Base-by-base conservation (phyloP, 2,888 invertebrate genomes). In the Lithophane ornitopus region DNA sequence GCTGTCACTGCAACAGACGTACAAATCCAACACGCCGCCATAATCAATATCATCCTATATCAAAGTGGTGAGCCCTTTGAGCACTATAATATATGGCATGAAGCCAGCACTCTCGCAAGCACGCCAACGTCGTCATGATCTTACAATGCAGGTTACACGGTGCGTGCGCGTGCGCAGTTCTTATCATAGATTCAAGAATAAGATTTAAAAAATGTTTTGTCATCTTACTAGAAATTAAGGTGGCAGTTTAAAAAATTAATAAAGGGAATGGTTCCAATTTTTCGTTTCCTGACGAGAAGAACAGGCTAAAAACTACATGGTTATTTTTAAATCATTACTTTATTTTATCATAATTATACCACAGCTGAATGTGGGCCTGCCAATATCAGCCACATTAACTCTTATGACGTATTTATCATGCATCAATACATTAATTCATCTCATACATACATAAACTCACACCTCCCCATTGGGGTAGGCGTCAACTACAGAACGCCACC, bases 121-220 rank as follows among this genome's bases (percentile, higher is more conserved):
- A 44, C 22, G 14, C 22, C 46, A 28, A 49, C 28, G 19, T 19
- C 28, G 14, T 22, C 49, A 34, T n/a, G 34, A 34, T 34, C 1
- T 49, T 66, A 34, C 22, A 66, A 66, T 34, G 49, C 49, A 34
- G 28, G 16, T 66, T 28, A n/a, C 66, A 66, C 34, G 49, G 49
- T 22, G 22, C 34, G 14, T 66, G 66, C 49, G 34, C 49, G 34
- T 66, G 66, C 66, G 22, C 49, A 49, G 49, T 26, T 49, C 22
- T 66, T 66, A 34, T 66, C 34, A 49, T 34, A n/a, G 28, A 66
- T 66, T 66, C 14, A 16, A 49, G 9, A 49, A 49, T 4, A 22
- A 8, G 9, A 49, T 9, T 22, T 49, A 22, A 14, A 28, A 44
- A 49, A 22, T 28, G 12, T 28, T 14, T 28, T 65, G 14, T 28